Conservation (phyloP, 2,797 vertebrate genomes). For the Cossypha polioptera region DNA sequence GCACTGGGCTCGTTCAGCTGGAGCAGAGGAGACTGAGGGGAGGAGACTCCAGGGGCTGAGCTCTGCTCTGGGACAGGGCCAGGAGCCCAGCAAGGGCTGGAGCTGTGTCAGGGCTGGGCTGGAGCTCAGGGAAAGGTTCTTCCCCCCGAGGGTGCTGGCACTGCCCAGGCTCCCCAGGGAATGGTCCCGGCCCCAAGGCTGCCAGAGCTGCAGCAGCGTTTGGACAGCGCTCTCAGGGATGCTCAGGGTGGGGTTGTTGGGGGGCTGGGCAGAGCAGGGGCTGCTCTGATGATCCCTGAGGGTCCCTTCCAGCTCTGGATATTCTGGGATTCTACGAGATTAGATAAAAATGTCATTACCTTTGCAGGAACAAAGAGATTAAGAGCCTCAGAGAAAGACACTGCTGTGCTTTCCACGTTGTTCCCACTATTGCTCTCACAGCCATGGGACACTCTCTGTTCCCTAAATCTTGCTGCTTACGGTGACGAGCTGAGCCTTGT, state of each 20-base stretch:
- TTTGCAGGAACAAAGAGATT: background rate
- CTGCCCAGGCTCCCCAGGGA: background rate
- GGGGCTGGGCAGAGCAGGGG: background rate
- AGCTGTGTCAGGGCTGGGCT: too few species aligned
- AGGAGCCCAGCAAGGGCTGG: too few species aligned
- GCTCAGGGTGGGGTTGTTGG: background rate
- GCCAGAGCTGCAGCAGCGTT: background rate
- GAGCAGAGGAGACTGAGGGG: background rate
- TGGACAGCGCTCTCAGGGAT: background rate
- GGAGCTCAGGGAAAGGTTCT: too few species aligned
- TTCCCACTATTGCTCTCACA: accelerated
- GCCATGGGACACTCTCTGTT: accelerated
- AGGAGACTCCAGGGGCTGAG: background rate
- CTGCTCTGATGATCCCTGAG: accelerated
- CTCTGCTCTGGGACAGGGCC: background rate
- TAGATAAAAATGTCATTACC: accelerated
- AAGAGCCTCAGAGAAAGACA: background rate
- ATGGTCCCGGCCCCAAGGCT: background rate
- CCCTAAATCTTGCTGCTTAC: background rate
- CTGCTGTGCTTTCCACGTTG: background rate
- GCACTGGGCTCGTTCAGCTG: background rate
- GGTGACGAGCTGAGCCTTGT: background rate
- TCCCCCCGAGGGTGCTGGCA: background rate
- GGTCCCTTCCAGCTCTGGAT: background rate
- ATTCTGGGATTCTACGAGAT: background rate